These are phyloP conservation scores for Anguilla rostrata DNA, from an alignment of 2,113 vertebrate species.

Conservation along the genomic window DNA sequence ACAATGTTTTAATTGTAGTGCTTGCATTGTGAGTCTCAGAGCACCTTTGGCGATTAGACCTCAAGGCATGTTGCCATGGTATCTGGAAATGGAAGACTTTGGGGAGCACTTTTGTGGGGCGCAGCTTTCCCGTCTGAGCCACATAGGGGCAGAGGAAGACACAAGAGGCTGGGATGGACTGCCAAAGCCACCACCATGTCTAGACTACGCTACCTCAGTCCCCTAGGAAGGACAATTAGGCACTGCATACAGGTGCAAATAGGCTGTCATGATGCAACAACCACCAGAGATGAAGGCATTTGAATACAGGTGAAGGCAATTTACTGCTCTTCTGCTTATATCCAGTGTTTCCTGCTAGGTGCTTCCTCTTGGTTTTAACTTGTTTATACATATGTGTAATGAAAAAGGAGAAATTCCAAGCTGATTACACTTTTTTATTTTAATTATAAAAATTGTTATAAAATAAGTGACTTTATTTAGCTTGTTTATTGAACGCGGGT, in stretches of 20 bases:
- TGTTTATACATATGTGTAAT: not conserved
- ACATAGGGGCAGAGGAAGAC: constrained; percentile 28
- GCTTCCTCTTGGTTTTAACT: not conserved
- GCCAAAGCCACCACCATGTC: constrained; percentile 60
- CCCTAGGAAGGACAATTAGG: constrained; percentile 54
- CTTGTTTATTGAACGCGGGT: no score
- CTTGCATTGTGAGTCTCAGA: constrained; percentile 33
- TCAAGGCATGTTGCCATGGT: constrained; percentile 59
- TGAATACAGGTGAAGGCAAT: constrained; percentile 21
- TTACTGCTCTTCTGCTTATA: not conserved
- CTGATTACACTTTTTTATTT: not conserved
- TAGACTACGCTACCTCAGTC: constrained; percentile 54
- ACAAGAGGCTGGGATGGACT: constrained; percentile 40
- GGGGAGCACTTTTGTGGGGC: constrained; percentile 36
- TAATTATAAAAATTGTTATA: not conserved
- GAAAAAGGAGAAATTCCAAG: not conserved
- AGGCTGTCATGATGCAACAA: constrained; percentile 63
- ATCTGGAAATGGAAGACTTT: constrained; percentile 60
- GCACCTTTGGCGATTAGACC: constrained; percentile 50
- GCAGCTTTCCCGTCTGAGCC: constrained; percentile 28
- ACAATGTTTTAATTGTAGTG: constrained; percentile 28
- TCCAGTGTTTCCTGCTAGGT: not conserved
- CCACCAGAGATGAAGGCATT: constrained; percentile 50
- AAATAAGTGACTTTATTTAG: no score
- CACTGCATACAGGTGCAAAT: constrained; percentile 51